phyloP scores from a whole-genome alignment of 1,140 invertebrate genomes.

The Glossosoma conforme region DNA sequence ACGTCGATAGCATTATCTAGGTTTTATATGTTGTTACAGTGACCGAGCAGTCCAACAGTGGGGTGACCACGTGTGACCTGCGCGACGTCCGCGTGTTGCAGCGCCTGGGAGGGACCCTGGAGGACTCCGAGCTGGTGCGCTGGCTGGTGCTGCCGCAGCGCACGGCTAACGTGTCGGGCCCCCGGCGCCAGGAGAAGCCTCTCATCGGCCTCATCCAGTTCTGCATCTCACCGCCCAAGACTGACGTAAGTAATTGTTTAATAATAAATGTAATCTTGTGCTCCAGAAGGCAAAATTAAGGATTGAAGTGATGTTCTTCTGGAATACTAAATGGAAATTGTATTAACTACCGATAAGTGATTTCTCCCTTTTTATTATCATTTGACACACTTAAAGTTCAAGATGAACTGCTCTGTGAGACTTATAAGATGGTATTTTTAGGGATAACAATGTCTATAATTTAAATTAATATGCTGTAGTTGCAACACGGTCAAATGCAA shows the following conservation, averaged over 20 bases:
- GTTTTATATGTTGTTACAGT: constrained; percentile 34
- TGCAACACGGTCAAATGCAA: too few relatives aligned
- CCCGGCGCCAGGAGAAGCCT: constrained; percentile 92
- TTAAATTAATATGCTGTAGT: too few relatives aligned
- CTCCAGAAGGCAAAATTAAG: too few relatives aligned
- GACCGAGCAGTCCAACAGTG: constrained; percentile 43
- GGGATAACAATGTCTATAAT: too few relatives aligned
- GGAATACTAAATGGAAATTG: too few relatives aligned
- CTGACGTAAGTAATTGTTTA: constrained; percentile 92
- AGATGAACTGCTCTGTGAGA: too few relatives aligned
- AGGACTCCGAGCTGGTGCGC: constrained; percentile 95
- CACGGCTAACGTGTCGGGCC: constrained; percentile 84
- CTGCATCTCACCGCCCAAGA: constrained; percentile 99
- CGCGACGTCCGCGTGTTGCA: constrained; percentile 94
- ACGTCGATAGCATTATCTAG: constrained; percentile 1
- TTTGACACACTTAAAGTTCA: too few relatives aligned
- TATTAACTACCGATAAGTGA: too few relatives aligned
- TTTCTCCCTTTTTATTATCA: too few relatives aligned
- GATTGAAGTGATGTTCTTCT: too few relatives aligned
- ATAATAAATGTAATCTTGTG: too few relatives aligned
- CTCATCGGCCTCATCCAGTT: constrained; percentile 99
- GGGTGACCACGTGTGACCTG: constrained; percentile 61
- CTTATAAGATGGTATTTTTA: too few relatives aligned
- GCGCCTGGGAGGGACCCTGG: constrained; percentile 94
- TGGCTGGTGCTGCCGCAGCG: constrained; percentile 93